Conservation (phyloP, 2,797 vertebrate genomes). For the Rhinichthys osculus region DNA sequence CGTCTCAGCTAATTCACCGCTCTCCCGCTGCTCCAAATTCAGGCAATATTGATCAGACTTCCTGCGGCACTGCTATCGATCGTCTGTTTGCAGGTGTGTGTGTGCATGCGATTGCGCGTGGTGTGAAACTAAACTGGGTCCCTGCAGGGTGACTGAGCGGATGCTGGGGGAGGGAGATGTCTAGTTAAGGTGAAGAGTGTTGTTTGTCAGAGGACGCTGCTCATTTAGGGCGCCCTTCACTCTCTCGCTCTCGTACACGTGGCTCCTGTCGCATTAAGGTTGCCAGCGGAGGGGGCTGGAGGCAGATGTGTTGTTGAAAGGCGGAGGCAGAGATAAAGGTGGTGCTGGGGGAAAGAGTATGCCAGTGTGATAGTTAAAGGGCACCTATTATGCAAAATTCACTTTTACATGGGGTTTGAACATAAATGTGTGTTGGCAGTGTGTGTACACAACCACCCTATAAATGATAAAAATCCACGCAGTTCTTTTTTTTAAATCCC, state of each 20-base stretch:
- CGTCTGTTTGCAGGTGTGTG: slow-evolving; percentile 63
- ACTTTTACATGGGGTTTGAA: no score
- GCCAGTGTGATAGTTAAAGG: no score
- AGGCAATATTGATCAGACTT: slow-evolving; percentile 72
- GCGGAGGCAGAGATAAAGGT: slow-evolving; percentile 18
- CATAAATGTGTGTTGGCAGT: no score
- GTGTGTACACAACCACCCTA: no score
- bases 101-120: slow-evolving; percentile 19
- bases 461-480: no score
- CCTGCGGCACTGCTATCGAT: slow-evolving; percentile 72
- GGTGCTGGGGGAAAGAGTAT: slow-evolving; percentile 10
- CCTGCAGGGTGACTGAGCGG: slow-evolving; percentile 55
- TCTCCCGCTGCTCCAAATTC: slow-evolving; percentile 69
- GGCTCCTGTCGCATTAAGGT: slow-evolving; percentile 22
- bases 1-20: slow-evolving; percentile 60
- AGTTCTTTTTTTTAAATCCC: no score
- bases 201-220: slow-evolving; percentile 56
- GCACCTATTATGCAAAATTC: no score
- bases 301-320: slow-evolving; percentile 31
- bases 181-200: slow-evolving; percentile 51
- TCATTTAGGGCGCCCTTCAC: slow-evolving; percentile 52
- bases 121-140: slow-evolving; percentile 46
- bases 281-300: slow-evolving; percentile 10
- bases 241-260: slow-evolving; percentile 18
- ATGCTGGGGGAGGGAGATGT: slow-evolving; percentile 53